Base-by-base conservation (phyloP, 2,113 vertebrate species). In the Hydrochoerus hydrochaeris region DNA sequence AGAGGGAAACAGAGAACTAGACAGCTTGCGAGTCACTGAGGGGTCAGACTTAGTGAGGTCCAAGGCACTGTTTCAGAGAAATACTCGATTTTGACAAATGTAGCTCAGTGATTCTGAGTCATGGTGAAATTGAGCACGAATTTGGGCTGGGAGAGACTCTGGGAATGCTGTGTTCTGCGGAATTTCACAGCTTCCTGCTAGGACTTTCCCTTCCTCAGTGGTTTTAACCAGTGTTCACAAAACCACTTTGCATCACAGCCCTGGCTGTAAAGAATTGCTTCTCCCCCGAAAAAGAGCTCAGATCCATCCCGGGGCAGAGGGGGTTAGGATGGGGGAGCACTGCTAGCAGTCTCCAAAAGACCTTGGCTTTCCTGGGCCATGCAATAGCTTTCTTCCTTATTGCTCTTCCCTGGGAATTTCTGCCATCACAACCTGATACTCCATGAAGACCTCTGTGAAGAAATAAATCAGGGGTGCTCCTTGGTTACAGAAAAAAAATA, bases 391-490 rank as follows among this genome's bases (percentile, higher is more conserved):
- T 86, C 35, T 65, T 87, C 67, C 67, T 44, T n/a, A 77, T 67
- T 54, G 6, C 22, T 80, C 67, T 87, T 95, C 88, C 88, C 88
- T 90, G 88, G 82, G 82, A 94, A 81, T 69, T 92, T 92, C 71
- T 58, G 62, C 73, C 85, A 57, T 89, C 65, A 92, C 93, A 88
- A 96, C 30, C 41, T 13, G 91, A 96, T 90, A 97, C 75, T 96
- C 85, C 85, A 32, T 4, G 57, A 92, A 97, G 89, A 86, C 94
- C 38, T 58, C 41, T 1, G 9, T 52, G 57, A 89, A 91, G 85
- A 95, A 96, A 88, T 85, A 85, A 95, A 94, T 97, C 89, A 95
- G 49, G 67, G 77, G 85, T 88, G 57, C 16, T 52, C 49, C 96
- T 92, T 88, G 82, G 82, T 96, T 95, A 92, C 58, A 65, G 62